Base-by-base conservation (phyloP, 2,113 vertebrate genomes). In the Euleptes europaea region DNA sequence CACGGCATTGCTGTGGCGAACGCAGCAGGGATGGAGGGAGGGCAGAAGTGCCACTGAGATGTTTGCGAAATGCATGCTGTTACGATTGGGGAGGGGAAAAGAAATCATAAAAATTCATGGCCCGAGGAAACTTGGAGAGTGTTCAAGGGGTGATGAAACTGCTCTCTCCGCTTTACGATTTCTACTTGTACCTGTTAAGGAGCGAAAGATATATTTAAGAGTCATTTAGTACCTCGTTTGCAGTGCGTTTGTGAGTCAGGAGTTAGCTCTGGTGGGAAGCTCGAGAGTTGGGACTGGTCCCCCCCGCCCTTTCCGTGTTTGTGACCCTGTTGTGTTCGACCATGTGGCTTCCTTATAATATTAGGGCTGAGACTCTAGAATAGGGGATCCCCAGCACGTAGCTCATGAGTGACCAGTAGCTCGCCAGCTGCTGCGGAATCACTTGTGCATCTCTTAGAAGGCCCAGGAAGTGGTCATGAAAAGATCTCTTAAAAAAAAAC, bases 61-160 rank as follows among this genome's bases (percentile, higher is more conserved):
- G 69, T 79, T 72, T 84, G 83, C 40, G 57, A 66, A 86, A 49
- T 15, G 79, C 0, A 0, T 28, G 3, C 78, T 76, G 26, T 26
- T 54, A 31, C 69, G 35, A 42, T 0, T 1, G 84, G 82, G 26
- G 42, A 14, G 21, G 23, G 8, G 14, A 12, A 65, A 65, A 31
- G 31, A 14, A 79, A 82, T 10, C 13, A 38, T 0, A 0, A n/a
- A 63, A 82, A 42, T 69, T 84, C 0, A 0, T n/a, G 54, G 82
- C 78, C 28, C 11, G 26, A 0, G 0, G 35, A 84, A 82, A 47
- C 57, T 13, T 65, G 54, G 71, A 72, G 42, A 3, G 28, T 67
- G 35, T 33, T 78, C 14, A 80, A 57, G 83, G 0, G 9, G 71
- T 65, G 80, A 73, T 3, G 33, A 54, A 78, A 23, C 0, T 3